These are phyloP conservation scores for Gasteruption jaculator DNA, from an alignment of 2,888 invertebrate species.

Conservation along the genomic window DNA sequence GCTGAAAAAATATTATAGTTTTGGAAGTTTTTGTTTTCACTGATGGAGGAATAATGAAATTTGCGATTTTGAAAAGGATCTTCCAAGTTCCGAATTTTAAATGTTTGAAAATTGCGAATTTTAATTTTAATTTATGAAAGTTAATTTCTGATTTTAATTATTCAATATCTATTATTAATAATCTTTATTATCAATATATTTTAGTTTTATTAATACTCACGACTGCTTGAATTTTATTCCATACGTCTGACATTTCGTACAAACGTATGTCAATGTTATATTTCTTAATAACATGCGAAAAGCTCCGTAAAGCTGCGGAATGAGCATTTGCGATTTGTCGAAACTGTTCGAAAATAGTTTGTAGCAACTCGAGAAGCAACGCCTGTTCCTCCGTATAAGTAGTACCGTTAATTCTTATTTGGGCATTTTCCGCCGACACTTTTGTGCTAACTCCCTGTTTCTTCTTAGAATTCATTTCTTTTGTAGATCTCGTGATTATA, in stretches of 20 bases:
- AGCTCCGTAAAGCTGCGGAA: constrained; percentile 63
- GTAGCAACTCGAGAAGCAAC: constrained; percentile 61
- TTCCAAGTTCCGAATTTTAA: too few species aligned
- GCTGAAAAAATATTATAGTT: too few species aligned
- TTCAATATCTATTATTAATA: constrained; percentile 3
- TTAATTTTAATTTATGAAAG: too few species aligned
- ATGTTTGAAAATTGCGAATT: too few species aligned
- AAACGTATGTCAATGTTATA: constrained; percentile 57
- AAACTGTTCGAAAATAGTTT: constrained; percentile 78
- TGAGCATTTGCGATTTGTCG: constrained; percentile 77
- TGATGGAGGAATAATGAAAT: too few species aligned
- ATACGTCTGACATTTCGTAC: constrained; percentile 76
- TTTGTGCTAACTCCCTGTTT: too few species aligned
- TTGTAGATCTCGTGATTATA: constrained; percentile 76
- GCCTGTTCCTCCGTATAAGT: constrained; percentile 32
- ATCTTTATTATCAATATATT: constrained; percentile 2
- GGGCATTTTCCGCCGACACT: too few species aligned
- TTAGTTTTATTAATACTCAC: constrained; percentile 54
- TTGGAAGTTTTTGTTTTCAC: too few species aligned
- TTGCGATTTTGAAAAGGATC: too few species aligned
- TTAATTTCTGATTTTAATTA: too few species aligned
- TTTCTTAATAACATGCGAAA: constrained; percentile 59
- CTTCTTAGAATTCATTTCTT: too few species aligned
- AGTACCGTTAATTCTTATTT: too few species aligned
- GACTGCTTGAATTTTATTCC: constrained; percentile 86